Evolutionary conservation across 2,797 vertebrate genomes (phyloP).

Genomic region (Channa striata): DNA sequence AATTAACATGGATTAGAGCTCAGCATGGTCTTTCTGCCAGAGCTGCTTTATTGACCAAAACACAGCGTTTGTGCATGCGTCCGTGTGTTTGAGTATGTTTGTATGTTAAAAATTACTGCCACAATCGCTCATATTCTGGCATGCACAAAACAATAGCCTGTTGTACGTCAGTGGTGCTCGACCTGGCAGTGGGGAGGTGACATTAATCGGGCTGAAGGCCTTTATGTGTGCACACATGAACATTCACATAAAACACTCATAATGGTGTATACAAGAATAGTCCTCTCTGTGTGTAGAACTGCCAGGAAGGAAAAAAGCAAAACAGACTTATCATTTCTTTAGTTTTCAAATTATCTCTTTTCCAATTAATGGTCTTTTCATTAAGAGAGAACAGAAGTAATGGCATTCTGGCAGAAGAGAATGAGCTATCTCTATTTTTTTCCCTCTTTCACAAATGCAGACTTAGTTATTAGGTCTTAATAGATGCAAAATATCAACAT

Average conservation of each 20-base stretch:
- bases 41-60: slow-evolving; percentile 60
- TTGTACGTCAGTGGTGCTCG: slow-evolving; percentile 55
- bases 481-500: slow-evolving; percentile 59
- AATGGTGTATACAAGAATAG: slow-evolving; percentile 50
- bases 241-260: slow-evolving; percentile 30
- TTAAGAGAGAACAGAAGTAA: slow-evolving; percentile 55
- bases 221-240: slow-evolving; percentile 25
- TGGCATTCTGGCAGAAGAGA: slow-evolving; percentile 57
- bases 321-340: slow-evolving; percentile 47
- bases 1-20: slow-evolving; percentile 78
- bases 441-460: slow-evolving; percentile 9
- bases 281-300: slow-evolving; percentile 61
- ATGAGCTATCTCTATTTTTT: slow-evolving; percentile 18
- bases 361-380: slow-evolving; percentile 59
- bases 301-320: slow-evolving; percentile 19
- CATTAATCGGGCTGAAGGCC: slow-evolving; percentile 72
- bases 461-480: slow-evolving; percentile 38
- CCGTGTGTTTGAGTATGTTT: not conserved
- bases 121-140: slow-evolving; percentile 30
- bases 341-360: slow-evolving; percentile 48
- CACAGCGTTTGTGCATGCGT: slow-evolving; percentile 21
- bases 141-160: slow-evolving; percentile 46
- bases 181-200: slow-evolving; percentile 55
- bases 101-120: slow-evolving; percentile 27
- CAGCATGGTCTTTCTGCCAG: slow-evolving; percentile 51